Conservation (phyloP, 2,113 vertebrate species). For the Loxodonta africana region DNA sequence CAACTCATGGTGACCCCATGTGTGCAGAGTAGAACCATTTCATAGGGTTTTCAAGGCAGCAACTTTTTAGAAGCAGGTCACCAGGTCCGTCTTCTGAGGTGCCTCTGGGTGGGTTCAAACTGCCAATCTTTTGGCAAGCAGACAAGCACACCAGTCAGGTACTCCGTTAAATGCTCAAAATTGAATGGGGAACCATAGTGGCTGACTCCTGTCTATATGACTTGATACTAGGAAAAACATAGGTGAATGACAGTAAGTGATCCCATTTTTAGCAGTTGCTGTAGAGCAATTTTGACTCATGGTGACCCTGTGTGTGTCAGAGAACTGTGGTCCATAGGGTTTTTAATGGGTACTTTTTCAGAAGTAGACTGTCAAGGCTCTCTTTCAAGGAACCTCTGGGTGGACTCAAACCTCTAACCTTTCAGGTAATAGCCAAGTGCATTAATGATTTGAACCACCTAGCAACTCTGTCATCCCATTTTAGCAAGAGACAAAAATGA, state of each 20-base stretch:
- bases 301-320: neutral
- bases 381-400: neutral
- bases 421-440: neutral
- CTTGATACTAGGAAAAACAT: neutral
- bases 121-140: neutral
- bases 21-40: neutral
- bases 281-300: neutral
- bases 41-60: neutral
- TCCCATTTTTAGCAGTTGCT: neutral
- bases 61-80: neutral
- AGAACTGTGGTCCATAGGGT: neutral
- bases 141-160: neutral
- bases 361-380: neutral
- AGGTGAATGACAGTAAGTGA: neutral
- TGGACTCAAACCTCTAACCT: neutral
- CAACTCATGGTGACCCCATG: neutral
- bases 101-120: neutral
- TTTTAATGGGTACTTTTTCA: neutral
- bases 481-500: slow-evolving; percentile 30
- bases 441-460: neutral
- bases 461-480: neutral
- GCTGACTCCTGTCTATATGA: neutral
- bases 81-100: neutral
- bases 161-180: neutral
- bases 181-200: neutral